These are phyloP conservation scores for Drosophila sulfurigaster DNA, from an alignment of 1,140 invertebrate species.

Conservation along the genomic window DNA sequence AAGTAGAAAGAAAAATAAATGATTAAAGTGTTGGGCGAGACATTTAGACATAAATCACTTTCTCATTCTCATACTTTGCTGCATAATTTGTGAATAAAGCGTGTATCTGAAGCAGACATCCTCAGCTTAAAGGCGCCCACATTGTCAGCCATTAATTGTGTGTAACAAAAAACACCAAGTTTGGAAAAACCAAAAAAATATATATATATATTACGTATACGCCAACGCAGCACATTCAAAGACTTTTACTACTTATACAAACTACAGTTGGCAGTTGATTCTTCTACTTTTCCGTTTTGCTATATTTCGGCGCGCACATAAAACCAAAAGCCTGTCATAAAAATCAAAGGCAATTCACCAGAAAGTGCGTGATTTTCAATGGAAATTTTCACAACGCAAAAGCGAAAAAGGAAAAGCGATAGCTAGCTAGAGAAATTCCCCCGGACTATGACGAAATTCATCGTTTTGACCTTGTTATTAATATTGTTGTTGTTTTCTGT, in stretches of 20 bases:
- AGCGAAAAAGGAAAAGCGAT: slow-evolving; percentile 17
- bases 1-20: slow-evolving; percentile 9
- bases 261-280: slow-evolving; percentile 13
- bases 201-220: slow-evolving; percentile 14
- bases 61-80: background rate
- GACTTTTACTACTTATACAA: slow-evolving; percentile 10
- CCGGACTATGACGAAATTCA: slow-evolving; percentile 8
- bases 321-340: slow-evolving; percentile 36
- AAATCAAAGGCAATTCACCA: slow-evolving; percentile 53
- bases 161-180: background rate
- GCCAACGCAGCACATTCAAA: slow-evolving; percentile 22
- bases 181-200: slow-evolving; percentile 12
- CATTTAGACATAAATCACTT: slow-evolving; percentile 12
- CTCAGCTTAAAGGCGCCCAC: background rate
- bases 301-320: slow-evolving; percentile 18
- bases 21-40: slow-evolving; percentile 3
- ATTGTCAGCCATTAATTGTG: slow-evolving; percentile 6
- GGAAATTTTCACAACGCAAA: slow-evolving; percentile 36
- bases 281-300: background rate
- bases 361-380: slow-evolving; percentile 67
- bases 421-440: background rate
- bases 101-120: slow-evolving; percentile 6
- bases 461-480: slow-evolving; percentile 16
- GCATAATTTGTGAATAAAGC: slow-evolving; percentile 4
- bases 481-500: background rate